Evolutionary conservation across 1,140 invertebrate species (phyloP).

Genomic region (Lepeophtheirus salmonis): DNA sequence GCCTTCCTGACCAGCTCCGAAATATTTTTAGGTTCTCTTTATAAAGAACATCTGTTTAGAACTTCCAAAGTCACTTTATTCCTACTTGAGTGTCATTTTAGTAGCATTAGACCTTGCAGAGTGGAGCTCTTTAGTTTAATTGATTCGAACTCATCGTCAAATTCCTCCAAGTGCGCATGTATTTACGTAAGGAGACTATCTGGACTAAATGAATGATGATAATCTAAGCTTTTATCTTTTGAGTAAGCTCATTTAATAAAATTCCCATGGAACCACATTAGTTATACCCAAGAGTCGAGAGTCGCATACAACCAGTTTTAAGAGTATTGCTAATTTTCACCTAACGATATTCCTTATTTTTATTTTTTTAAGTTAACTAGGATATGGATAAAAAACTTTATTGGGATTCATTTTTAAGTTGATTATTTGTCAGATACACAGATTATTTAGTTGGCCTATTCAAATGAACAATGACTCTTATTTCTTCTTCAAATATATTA

Average conservation of each 20-base stretch:
- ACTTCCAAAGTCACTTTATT: neutral
- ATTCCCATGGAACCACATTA: conserved; percentile 13
- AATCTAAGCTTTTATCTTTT: neutral
- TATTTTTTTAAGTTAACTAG: conserved; percentile 3
- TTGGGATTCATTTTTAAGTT: neutral
- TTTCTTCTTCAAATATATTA: no score
- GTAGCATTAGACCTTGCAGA: neutral
- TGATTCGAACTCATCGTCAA: conserved; percentile 5
- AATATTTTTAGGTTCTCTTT: conserved; percentile 1
- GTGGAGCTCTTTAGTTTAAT: conserved; percentile 12
- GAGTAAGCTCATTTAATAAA: neutral
- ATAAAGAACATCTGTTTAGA: conserved; percentile 1
- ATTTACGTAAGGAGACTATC: neutral
- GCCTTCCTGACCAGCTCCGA: neutral
- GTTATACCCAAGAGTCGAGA: conserved; percentile 3
- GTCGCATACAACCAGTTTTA: neutral
- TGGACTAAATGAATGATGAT: neutral
- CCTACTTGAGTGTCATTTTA: conserved; percentile 1
- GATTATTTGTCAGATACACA: no score
- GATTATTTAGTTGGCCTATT: no score
- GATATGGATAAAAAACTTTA: conserved; percentile 12
- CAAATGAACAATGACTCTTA: no score
- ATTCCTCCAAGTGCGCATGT: neutral
- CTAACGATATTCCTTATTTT: conserved; percentile 2
- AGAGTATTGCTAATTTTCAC: neutral